Evolutionary conservation across 2,113 vertebrate genomes (phyloP), one percentile per base, ranked within the genome.

Genomic region (Plecotus auritus): DNA sequence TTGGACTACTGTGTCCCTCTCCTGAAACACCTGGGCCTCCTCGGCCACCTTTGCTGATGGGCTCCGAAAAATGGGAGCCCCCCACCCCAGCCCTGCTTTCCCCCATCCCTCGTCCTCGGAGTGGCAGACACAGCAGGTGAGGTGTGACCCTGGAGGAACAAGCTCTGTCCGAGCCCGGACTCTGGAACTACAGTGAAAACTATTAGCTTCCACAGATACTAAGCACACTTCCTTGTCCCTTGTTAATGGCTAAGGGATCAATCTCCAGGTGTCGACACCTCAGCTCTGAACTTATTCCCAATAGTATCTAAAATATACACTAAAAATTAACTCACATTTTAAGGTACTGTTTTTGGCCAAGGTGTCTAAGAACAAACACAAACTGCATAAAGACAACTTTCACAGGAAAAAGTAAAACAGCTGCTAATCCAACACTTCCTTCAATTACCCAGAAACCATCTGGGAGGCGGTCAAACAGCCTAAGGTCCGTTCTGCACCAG

Each of bases 141-240:
- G 10, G 13, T 4, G 28, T 17, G 13, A n/a, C 0, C 51, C 45
- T 14, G 13, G 22, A 56, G 16, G 26, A 10, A 9, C 16, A 59
- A 23, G 64, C 5, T 14, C 47, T 5, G 8, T 69, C n/a, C 1
- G 1, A 28, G 20, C 18, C 35, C 35, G 16, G 23, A 42, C 40
- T 35, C 45, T 18, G 37, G 22, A 16, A 42, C 73, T 23, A 17
- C 10, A 17, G 11, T 51, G 32, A 66, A 35, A 72, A 64, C 35
- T 0, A 3, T 1, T 7, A 14, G 76, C n/a, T 61, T 26, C 40
- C 77, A 7, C 37, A 2, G 30, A 35, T 20, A 32, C 9, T 7
- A 16, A 20, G 70, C 59, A 56, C 16, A 0, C 30, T 12, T 18
- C 12, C 23, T 32, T 72, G 59, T 32, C 47, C 47, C 18, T 22